Evolutionary conservation across 2,888 invertebrate species (phyloP), one percentile per base, ranked within the genome.

Genomic region (Drosophila affinis): DNA sequence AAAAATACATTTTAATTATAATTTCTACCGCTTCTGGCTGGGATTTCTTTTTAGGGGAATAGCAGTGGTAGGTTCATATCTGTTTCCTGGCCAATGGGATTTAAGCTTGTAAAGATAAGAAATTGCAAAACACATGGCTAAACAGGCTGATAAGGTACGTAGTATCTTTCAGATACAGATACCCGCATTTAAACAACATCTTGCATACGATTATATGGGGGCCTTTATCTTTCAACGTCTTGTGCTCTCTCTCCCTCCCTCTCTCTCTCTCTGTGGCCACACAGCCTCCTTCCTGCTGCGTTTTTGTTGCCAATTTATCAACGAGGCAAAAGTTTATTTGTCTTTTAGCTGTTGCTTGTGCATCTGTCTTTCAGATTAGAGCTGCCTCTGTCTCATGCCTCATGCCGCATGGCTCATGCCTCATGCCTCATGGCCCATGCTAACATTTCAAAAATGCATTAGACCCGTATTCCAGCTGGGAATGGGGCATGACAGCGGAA

Each of bases 231-330:
- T 12, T 7, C 53, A 56, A 61, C 48, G 49, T 52, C 61, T 62
- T 48, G 34, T 46, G 56, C 44, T 53, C 29, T 29, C 29, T 29
- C 27, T 27, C 27, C 10, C 9, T 32, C 32, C 44, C 34, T 21
- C 51, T 21, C 6, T 39, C 9, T 32, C 32, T 47, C 34, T 21
- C 51, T 21, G 4, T 39, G 39, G 14, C 39, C 14, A n/a, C 32
- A 29, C 9, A 24, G 10, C 44, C 52, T 44, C 45, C 34, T 10
- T 48, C 1, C 62, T 67, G 69, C 68, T 70, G 54, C 68, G 59
- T 27, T 46, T 65, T 57, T 69, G 48, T 75, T 72, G 80, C 78
- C 64, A 82, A 81, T 78, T 78, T 82, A 82, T 81, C 82, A 79
- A 72, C 64, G 56, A 67, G 24, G 53, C 72, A 67, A 54, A 72